Conservation (phyloP, 1,140 invertebrate species). For the Drosophila kikkawai region DNA sequence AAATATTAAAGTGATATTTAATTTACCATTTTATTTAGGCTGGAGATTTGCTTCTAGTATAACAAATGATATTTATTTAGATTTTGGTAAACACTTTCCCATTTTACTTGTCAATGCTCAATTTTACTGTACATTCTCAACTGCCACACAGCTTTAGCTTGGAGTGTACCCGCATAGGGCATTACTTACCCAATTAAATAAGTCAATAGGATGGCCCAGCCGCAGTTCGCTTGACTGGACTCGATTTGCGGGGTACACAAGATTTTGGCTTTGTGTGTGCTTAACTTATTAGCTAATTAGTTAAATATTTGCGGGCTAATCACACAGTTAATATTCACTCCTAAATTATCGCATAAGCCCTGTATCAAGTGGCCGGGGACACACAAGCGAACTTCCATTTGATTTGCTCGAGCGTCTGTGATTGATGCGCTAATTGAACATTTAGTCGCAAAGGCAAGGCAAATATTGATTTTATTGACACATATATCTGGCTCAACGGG, state of each 20-base stretch:
- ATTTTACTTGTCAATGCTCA: not conserved
- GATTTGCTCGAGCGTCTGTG: constrained; percentile 43
- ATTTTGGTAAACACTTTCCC: too few species aligned
- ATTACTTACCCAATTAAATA: constrained; percentile 10
- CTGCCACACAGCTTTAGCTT: not conserved
- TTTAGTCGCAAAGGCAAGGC: constrained; percentile 60
- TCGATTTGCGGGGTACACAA: constrained; percentile 14
- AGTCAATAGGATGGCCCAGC: constrained; percentile 6
- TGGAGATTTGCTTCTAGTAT: too few species aligned
- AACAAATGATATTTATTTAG: not conserved
- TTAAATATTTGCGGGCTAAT: constrained; percentile 63
- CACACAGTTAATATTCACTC: constrained; percentile 47
- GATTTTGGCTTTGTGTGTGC: constrained; percentile 28
- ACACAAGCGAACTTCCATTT: constrained; percentile 35
- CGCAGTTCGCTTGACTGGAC: constrained; percentile 2
- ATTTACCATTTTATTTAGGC: not conserved
- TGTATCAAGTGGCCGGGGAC: constrained; percentile 36
- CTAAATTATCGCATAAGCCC: constrained; percentile 42
- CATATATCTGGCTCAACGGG: constrained; percentile 47
- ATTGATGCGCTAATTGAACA: constrained; percentile 74
- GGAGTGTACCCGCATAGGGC: not conserved
- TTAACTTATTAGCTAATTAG: constrained; percentile 71
- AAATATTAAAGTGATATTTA: not conserved
- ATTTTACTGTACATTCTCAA: not conserved
- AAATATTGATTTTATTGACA: constrained; percentile 76